Percentiles rank a stretch among this genome's conserved stretches.
phyloP scores from a whole-genome alignment of 2,888 invertebrate species.

The Drosophila stalkeri region DNA sequence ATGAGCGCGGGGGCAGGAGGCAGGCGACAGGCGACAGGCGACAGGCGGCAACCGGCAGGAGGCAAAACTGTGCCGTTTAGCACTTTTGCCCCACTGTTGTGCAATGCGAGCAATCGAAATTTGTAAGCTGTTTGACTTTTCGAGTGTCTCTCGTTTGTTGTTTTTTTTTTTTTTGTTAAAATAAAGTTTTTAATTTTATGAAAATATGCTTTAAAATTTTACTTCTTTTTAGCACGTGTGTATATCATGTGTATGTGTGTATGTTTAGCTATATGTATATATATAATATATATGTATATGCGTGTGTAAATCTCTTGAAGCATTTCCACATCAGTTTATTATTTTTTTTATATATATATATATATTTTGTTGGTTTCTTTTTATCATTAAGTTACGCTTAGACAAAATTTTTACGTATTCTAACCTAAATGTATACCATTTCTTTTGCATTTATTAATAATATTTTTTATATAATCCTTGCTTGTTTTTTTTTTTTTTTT shows the following conservation, averaged over 20 bases:
- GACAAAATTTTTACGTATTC: slow-evolving; percentile 78
- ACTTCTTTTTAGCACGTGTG: slow-evolving; percentile 30
- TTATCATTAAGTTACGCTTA: slow-evolving; percentile 76
- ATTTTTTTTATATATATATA: slow-evolving; percentile 1
- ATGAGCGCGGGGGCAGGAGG: neutral
- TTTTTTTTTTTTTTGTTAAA: slow-evolving; percentile 40
- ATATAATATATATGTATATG: slow-evolving; percentile 23
- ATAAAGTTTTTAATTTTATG: slow-evolving; percentile 58
- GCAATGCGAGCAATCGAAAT: slow-evolving; percentile 60
- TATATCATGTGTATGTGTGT: slow-evolving; percentile 27
- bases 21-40: neutral
- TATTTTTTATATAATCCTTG: slow-evolving; percentile 28
- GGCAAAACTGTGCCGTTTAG: slow-evolving; percentile 39
- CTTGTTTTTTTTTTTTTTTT: slow-evolving; percentile 31
- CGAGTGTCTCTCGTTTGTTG: slow-evolving; percentile 17
- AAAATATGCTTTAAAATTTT: slow-evolving; percentile 67
- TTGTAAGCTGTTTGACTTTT: slow-evolving; percentile 21
- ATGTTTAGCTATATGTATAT: slow-evolving; percentile 33
- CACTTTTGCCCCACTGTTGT: slow-evolving; percentile 55
- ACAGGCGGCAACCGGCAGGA: neutral
- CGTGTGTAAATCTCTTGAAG: slow-evolving; percentile 53
- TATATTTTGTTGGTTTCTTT: slow-evolving; percentile 51
- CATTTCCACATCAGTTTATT: slow-evolving; percentile 31
- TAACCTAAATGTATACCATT: slow-evolving; percentile 75
- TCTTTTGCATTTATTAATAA: slow-evolving; percentile 39